These are phyloP conservation scores for Globodera rostochiensis DNA, from an alignment of 1,140 invertebrate genomes.

Conservation along the genomic window DNA sequence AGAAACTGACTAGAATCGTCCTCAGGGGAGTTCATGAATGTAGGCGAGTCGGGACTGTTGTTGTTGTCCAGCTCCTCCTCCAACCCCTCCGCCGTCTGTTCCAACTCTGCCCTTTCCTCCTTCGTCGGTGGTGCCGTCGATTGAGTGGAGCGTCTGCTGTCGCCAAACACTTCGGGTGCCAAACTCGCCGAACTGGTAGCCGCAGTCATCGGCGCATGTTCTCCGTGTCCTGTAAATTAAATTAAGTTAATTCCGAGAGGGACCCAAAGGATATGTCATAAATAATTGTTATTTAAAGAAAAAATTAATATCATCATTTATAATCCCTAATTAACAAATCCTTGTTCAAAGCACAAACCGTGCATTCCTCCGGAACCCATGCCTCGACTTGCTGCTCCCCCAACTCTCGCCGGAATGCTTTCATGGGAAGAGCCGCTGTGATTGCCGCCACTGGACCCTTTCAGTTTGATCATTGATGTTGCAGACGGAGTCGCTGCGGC, in stretches of 20 bases:
- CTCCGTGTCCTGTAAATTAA: background rate
- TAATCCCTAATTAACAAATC: background rate
- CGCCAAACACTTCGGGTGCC: conserved; percentile 9
- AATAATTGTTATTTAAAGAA: too few relatives aligned
- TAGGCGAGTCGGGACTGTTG: conserved; percentile 36
- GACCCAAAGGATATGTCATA: background rate
- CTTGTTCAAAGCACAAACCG: background rate
- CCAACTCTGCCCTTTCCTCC: background rate
- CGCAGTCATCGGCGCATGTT: background rate
- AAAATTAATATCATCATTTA: background rate
- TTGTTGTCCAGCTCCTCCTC: conserved; percentile 1
- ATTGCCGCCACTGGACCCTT: background rate
- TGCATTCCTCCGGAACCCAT: conserved; percentile 5
- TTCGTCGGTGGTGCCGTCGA: conserved; percentile 6
- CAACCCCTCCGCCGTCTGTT: conserved; percentile 9
- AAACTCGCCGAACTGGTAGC: conserved; percentile 11
- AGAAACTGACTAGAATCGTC: conserved; percentile 60
- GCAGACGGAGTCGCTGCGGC: conserved; percentile 25
- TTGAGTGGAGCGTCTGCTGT: conserved; percentile 23
- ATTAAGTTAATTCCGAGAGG: background rate
- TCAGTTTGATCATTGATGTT: background rate
- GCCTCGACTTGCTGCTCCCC: background rate
- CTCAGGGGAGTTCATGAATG: conserved; percentile 62
- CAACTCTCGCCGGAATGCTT: background rate
- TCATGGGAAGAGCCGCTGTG: conserved; percentile 5